Base-by-base conservation (phyloP, 2,113 vertebrate species). In the Thermophis baileyi region DNA sequence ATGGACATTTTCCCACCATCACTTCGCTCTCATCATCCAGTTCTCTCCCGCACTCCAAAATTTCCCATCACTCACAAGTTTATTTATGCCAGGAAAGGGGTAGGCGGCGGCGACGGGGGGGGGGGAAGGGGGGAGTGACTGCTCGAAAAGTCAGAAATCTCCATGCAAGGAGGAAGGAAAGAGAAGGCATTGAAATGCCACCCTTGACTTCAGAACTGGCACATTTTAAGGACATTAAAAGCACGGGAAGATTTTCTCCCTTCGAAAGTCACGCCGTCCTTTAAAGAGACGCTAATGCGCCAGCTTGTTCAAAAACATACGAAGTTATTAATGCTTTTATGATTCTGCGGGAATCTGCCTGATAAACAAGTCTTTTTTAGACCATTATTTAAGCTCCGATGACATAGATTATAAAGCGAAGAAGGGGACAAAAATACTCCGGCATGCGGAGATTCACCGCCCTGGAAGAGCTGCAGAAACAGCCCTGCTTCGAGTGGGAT, bases 311-410 rank as follows among this genome's bases (percentile, higher is more conserved):
- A 1, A 44, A 91, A 53, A 86, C 57, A 10, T 18, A 88, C 7
- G 50, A 35, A 47, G 3, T 93, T 47, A 85, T 86, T 92, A 49
- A 88, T 57, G 93, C 27, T 93, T 91, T 85, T 16, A 54, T 25
- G 89, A 85, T 51, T 90, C 46, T 91, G 22, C 18, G 49, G 46
- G 90, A 87, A 95, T 93, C 51, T 10, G 9, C 24, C 88, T 53
- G n/a, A 93, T 27, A 93, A 92, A 87, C 89, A 92, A 91, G 74
- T 89, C 91, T 25, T 91, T 93, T 89, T 91, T 54, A 54, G 88
- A 74, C 90, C 87, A 60, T 49, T 25, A 47, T 94, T 89, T 55
- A 91, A 93, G 87, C 94, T 55, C 88, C 11, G 22, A 50, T 88
- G 47, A 35, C 91, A 92, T 40, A 60, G 51, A 54, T 90, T 90